Evolutionary conservation across 2,113 vertebrate species (phyloP).

Genomic region (Vimba vimba): DNA sequence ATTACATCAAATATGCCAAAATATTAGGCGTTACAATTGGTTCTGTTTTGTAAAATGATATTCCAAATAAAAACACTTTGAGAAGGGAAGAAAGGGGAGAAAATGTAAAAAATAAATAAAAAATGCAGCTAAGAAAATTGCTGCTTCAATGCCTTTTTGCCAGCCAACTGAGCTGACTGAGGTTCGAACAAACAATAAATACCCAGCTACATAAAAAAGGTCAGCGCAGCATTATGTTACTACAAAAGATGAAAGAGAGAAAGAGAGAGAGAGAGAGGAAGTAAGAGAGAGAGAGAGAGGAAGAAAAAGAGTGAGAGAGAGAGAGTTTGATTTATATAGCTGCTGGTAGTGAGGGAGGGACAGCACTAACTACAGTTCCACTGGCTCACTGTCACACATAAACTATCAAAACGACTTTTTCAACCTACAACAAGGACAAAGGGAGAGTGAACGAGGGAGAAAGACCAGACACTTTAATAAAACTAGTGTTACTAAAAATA

Average conservation of each 20-base stretch:
- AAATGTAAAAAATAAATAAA: background rate
- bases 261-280: background rate
- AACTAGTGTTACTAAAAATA: constrained; percentile 11
- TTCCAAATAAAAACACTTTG: constrained; percentile 34
- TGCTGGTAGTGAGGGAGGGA: background rate
- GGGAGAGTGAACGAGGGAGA: background rate
- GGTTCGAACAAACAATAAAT: constrained; percentile 27
- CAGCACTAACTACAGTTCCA: constrained; percentile 34
- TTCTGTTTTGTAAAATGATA: background rate
- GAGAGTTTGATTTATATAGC: constrained; percentile 23
- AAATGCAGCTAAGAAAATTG: background rate
- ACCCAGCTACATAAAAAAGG: constrained; percentile 41
- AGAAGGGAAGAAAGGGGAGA: background rate
- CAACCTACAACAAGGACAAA: constrained; percentile 74
- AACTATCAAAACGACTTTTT: constrained; percentile 72
- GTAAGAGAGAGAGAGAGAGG: background rate
- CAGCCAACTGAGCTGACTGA: background rate
- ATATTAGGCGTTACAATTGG: background rate
- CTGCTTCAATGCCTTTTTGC: background rate
- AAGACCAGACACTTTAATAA: constrained; percentile 13
- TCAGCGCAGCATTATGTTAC: constrained; percentile 25
- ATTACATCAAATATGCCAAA: constrained; percentile 23
- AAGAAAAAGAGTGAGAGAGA: background rate
- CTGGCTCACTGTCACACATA: constrained; percentile 60
- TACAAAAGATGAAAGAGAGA: constrained; percentile 9